Conservation (phyloP, 2,888 invertebrate genomes). For the Diadegma fenestrale region DNA sequence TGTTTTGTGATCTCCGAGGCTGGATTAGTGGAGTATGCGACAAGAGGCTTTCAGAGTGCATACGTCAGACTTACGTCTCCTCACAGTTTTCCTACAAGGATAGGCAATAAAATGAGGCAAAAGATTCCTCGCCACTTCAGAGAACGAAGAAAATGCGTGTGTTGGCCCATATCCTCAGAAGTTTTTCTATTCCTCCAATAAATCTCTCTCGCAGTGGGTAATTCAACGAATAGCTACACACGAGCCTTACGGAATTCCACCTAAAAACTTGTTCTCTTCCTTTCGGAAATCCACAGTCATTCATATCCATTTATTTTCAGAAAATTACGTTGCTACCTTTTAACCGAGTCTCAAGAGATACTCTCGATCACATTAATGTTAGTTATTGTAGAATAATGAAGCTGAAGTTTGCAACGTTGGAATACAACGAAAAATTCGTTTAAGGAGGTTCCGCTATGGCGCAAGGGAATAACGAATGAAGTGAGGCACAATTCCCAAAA, state of each 20-base stretch:
- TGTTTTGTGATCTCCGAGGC: conserved; percentile 14
- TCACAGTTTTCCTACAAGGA: conserved; percentile 9
- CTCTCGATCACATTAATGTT: too few species aligned
- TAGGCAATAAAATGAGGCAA: conserved; percentile 30
- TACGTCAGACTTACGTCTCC: conserved; percentile 54
- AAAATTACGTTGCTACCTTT: conserved; percentile 18
- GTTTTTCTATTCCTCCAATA: conserved; percentile 42
- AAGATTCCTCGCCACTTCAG: conserved; percentile 32
- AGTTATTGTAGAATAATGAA: too few species aligned
- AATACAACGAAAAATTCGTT: too few species aligned
- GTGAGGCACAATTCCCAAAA: too few species aligned
- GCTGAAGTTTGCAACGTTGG: too few species aligned
- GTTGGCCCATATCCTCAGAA: conserved; percentile 40
- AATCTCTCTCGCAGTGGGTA: conserved; percentile 59
- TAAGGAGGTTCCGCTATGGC: too few species aligned
- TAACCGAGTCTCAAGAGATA: conserved; percentile 48
- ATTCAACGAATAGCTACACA: conserved; percentile 51
- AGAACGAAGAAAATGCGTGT: conserved; percentile 42
- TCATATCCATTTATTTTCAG: conserved; percentile 46
- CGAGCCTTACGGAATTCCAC: conserved; percentile 18
- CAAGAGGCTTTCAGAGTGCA: conserved; percentile 53
- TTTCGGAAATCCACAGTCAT: conserved; percentile 35
- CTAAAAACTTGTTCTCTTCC: conserved; percentile 15
- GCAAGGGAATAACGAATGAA: too few species aligned
- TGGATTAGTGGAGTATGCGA: conserved; percentile 58